These are phyloP conservation scores for Myiopsitta monachus DNA, from an alignment of 2,113 vertebrate genomes.

Conservation along the genomic window DNA sequence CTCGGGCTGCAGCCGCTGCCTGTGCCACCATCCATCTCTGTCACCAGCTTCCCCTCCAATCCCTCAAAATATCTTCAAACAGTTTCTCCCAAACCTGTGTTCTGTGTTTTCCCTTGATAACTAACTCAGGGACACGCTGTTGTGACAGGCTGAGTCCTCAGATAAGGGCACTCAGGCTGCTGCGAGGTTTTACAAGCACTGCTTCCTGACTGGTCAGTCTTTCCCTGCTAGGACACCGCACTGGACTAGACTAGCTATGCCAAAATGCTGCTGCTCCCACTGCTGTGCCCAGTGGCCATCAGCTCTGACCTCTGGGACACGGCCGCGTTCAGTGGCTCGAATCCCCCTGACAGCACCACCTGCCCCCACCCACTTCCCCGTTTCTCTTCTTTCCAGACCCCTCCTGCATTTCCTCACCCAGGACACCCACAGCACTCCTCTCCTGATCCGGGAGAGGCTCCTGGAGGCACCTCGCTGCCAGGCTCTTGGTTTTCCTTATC, in stretches of 20 bases:
- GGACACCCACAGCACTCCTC: background rate
- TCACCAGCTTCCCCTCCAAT: background rate
- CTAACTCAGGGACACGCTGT: background rate
- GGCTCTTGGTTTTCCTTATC: background rate
- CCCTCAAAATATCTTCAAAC: background rate
- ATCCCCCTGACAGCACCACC: background rate
- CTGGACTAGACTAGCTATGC: fast-evolving
- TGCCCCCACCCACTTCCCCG: background rate
- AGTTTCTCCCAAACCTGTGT: background rate
- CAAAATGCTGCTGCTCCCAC: background rate
- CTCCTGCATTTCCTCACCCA: background rate
- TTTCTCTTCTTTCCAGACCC: background rate
- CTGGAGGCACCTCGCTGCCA: background rate
- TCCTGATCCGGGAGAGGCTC: background rate
- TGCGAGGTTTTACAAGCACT: background rate
- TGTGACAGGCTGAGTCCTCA: background rate
- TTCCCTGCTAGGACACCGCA: background rate
- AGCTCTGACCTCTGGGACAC: background rate
- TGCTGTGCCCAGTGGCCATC: background rate
- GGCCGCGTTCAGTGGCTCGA: background rate
- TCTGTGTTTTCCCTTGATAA: background rate
- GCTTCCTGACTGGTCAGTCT: background rate
- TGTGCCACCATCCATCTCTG: background rate
- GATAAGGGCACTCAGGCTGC: background rate
- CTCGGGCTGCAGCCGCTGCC: background rate